phyloP scores from a whole-genome alignment of 2,113 vertebrate genomes.

The Plectropomus leopardus region DNA sequence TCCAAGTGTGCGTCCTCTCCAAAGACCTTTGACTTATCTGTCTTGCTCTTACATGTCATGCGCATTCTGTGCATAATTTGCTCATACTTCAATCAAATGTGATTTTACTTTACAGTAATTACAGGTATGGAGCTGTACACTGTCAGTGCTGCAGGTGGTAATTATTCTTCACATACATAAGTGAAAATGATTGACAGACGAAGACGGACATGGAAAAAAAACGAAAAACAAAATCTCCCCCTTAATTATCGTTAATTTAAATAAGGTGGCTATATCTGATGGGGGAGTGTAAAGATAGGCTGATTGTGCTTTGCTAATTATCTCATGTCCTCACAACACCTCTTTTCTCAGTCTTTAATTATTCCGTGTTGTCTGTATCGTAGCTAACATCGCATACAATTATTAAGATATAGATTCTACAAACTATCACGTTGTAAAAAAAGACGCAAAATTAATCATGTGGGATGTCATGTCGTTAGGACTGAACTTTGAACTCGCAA shows the following conservation, averaged over 20 bases:
- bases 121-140: constrained; percentile 26
- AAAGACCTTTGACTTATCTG: constrained; percentile 54
- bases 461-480: neutral
- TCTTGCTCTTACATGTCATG: constrained; percentile 2
- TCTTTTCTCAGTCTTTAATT: constrained; percentile 1
- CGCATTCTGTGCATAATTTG: neutral
- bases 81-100: constrained; percentile 41
- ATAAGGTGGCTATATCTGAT: constrained; percentile 42
- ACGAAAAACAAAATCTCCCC: constrained; percentile 2
- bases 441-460: constrained; percentile 1
- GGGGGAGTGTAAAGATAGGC: constrained; percentile 18
- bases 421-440: neutral
- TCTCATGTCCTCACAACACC: constrained; percentile 27
- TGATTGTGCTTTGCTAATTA: constrained; percentile 46
- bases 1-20: constrained; percentile 43
- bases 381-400: neutral
- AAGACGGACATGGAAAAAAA: constrained; percentile 13
- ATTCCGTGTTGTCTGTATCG: neutral
- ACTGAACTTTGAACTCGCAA: constrained; percentile 10
- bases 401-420: neutral
- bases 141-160: constrained; percentile 42
- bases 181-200: constrained; percentile 56
- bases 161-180: constrained; percentile 45
- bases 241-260: constrained; percentile 54
- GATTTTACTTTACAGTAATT: constrained; percentile 42